phyloP scores from a whole-genome alignment of 1,140 invertebrate species.

The Magallana gigas region DNA sequence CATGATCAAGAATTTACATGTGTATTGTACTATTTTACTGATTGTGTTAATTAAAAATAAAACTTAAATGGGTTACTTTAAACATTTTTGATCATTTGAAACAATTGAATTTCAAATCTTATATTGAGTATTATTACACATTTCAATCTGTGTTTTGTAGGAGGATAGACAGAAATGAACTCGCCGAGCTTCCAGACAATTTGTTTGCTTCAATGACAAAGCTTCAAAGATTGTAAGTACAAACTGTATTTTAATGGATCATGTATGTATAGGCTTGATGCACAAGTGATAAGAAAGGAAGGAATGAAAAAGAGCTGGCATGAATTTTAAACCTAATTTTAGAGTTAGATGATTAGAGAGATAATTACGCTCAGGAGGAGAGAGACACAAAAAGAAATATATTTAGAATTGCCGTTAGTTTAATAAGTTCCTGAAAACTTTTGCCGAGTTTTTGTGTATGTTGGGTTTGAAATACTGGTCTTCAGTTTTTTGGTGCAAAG shows the following conservation, averaged over 20 bases:
- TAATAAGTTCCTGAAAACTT: neutral
- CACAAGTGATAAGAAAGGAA: neutral
- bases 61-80: no score
- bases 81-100: no score
- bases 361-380: neutral
- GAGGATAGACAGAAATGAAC: slow-evolving; percentile 64
- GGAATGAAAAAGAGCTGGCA: neutral
- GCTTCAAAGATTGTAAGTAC: slow-evolving; percentile 66
- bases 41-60: no score
- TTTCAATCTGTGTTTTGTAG: slow-evolving; percentile 35
- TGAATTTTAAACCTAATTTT: neutral
- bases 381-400: neutral
- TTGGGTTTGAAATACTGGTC: no score
- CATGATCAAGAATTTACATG: no score
- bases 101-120: no score
- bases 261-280: neutral
- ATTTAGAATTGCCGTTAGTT: neutral
- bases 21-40: no score
- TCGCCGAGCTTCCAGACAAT: slow-evolving; percentile 58
- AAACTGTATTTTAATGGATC: neutral
- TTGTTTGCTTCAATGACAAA: slow-evolving; percentile 64
- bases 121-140: no score
- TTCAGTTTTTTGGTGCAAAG: no score
- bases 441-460: no score
- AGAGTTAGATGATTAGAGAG: neutral